Percentiles rank a stretch among this genome's conserved stretches.
These are phyloP conservation scores for Enteromius viviparus DNA, from an alignment of 2,797 vertebrate genomes.

Conservation along the genomic window DNA sequence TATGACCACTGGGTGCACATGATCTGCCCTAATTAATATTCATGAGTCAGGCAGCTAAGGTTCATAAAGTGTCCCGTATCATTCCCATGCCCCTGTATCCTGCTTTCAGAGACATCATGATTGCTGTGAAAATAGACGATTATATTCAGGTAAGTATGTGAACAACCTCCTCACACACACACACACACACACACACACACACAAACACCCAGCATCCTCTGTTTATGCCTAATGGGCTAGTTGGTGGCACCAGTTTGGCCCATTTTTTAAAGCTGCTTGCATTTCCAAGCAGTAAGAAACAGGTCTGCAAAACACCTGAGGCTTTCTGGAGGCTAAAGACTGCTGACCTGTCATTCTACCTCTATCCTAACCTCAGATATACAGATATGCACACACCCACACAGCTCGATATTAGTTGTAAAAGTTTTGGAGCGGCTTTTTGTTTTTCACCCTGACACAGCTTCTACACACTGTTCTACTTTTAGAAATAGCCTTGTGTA, in stretches of 20 bases:
- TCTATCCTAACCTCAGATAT: not conserved
- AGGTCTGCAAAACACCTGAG: conserved; percentile 46
- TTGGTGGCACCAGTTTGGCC: conserved; percentile 19
- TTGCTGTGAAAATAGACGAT: not conserved
- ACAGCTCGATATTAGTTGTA: conserved; percentile 33
- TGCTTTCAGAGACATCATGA: conserved; percentile 2
- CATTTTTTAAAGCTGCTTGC: conserved; percentile 24
- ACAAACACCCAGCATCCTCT: conserved; percentile 17
- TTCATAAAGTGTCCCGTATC: not conserved
- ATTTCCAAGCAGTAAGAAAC: conserved; percentile 25
- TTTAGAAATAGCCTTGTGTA: conserved; percentile 26
- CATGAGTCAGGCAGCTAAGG: not conserved
- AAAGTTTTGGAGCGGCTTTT: conserved; percentile 40
- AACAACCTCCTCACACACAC: not conserved
- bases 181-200: not conserved
- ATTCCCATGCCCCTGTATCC: not conserved
- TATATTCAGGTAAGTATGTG: not conserved
- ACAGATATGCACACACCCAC: conserved; percentile 38
- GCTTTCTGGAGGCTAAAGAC: conserved; percentile 51
- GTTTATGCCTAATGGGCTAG: conserved; percentile 20
- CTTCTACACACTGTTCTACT: conserved; percentile 18
- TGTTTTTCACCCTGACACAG: conserved; percentile 30
- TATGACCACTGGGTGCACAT: not conserved
- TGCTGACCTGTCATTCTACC: conserved; percentile 47
- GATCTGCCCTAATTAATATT: conserved; percentile 19